phyloP scores from a whole-genome alignment of 92 coral and sea anemone genomes.

The Heteractis magnifica region DNA sequence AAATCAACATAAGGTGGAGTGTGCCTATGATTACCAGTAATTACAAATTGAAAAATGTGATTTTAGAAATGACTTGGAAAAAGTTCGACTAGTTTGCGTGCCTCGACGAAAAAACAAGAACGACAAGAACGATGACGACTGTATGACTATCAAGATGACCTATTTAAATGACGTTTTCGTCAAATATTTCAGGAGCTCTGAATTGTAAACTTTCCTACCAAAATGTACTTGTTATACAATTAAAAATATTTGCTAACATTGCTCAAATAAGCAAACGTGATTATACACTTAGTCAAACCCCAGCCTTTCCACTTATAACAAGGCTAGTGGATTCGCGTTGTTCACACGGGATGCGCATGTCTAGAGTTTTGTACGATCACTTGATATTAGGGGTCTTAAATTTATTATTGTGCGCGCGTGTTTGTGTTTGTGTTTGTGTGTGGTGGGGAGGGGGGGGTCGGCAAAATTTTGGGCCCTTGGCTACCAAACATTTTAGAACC shows the following conservation, averaged over 20 bases:
- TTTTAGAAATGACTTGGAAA: not conserved
- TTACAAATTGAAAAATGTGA: not conserved
- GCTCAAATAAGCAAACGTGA: not conserved
- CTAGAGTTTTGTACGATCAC: no score
- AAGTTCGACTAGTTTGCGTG: not conserved
- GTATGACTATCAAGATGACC: not conserved
- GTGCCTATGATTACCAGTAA: not conserved
- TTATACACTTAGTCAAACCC: no score
- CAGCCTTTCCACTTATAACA: no score
- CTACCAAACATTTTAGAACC: no score
- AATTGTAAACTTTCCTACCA: constrained; percentile 11
- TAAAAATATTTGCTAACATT: constrained; percentile 23
- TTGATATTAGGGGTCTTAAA: no score
- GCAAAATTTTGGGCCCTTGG: no score
- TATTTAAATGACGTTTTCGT: constrained; percentile 12
- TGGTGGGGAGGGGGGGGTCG: no score
- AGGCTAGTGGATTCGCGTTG: no score
- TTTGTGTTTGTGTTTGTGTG: no score
- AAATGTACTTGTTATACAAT: constrained; percentile 15
- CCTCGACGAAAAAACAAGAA: not conserved
- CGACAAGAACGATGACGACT: not conserved
- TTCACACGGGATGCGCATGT: no score
- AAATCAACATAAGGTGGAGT: not conserved
- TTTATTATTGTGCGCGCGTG: no score
- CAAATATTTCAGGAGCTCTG: constrained; percentile 9